A percentile compares a stretch with the other conserved stretches of the same genome.
Evolutionary conservation across 2,797 vertebrate genomes (phyloP).

Genomic region (Anolis apletophallus): DNA sequence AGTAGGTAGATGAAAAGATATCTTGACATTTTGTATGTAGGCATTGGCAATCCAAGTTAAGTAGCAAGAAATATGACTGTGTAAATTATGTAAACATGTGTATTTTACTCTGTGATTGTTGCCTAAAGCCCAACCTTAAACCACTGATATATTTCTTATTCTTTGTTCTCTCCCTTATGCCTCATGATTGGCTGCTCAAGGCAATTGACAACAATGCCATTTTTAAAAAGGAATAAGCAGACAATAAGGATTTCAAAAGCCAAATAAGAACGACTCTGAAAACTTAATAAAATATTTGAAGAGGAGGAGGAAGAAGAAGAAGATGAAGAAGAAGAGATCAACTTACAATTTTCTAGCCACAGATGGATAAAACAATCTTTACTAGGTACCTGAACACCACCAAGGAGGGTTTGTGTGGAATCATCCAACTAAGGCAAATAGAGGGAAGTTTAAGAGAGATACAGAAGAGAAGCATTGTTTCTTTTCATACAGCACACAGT

Average conservation of each 20-base stretch:
- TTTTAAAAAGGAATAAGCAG: not conserved
- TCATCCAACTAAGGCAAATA: not conserved
- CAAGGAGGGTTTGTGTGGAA: not conserved
- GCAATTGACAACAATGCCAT: not conserved
- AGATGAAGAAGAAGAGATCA: too few species aligned
- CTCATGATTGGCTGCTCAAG: not conserved
- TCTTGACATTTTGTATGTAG: not conserved
- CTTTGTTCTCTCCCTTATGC: not conserved
- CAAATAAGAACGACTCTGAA: not conserved
- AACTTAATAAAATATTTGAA: too few species aligned
- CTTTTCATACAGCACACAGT: not conserved
- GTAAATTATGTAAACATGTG: not conserved
- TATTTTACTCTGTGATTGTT: not conserved
- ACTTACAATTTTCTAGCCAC: too few species aligned
- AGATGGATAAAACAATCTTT: not conserved
- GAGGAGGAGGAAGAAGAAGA: too few species aligned
- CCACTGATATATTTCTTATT: not conserved
- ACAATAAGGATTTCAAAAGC: not conserved
- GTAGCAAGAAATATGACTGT: not conserved
- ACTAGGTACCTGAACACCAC: not conserved
- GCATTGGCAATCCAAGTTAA: not conserved
- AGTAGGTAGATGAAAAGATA: not conserved
- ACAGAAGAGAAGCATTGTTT: too few species aligned
- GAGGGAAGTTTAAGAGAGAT: too few species aligned
- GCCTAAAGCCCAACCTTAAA: not conserved